A percentile compares a stretch with the other conserved stretches of the same genome.
Conservation (phyloP, 1,140 invertebrate species). For the Globodera rostochiensis region DNA sequence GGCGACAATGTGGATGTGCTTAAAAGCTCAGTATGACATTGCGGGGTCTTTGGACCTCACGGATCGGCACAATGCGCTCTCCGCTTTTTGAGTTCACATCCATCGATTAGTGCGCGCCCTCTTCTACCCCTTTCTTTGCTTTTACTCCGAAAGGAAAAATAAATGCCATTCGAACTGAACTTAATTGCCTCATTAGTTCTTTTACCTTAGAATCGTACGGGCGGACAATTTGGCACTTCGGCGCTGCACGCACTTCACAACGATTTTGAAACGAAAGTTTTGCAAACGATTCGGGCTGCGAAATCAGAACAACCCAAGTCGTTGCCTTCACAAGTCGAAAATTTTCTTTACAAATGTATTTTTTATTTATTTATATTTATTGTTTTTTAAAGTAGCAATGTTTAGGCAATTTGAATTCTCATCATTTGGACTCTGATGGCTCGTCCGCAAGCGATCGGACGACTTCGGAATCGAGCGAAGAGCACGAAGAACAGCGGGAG, state of each 20-base stretch:
- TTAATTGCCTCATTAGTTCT: background rate
- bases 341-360: background rate
- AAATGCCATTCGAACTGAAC: too few relatives aligned
- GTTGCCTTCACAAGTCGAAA: slow-evolving; percentile 11
- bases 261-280: slow-evolving; percentile 18
- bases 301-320: slow-evolving; percentile 12
- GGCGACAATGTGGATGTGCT: slow-evolving; percentile 1
- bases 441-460: background rate
- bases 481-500: background rate
- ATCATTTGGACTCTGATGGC: background rate
- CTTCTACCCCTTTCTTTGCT: too few relatives aligned
- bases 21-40: slow-evolving; percentile 12
- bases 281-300: slow-evolving; percentile 11
- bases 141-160: too few relatives aligned
- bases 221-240: slow-evolving; percentile 23
- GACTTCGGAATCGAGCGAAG: background rate
- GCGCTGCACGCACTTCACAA: slow-evolving; percentile 23
- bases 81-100: slow-evolving; percentile 4
- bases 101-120: background rate
- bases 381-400: background rate
- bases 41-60: background rate
- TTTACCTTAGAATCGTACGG: slow-evolving; percentile 20
- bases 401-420: background rate
- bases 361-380: slow-evolving; percentile 4
- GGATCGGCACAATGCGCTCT: background rate